Base-by-base conservation (phyloP, 2,888 invertebrate genomes). In the Beris morrisii region DNA sequence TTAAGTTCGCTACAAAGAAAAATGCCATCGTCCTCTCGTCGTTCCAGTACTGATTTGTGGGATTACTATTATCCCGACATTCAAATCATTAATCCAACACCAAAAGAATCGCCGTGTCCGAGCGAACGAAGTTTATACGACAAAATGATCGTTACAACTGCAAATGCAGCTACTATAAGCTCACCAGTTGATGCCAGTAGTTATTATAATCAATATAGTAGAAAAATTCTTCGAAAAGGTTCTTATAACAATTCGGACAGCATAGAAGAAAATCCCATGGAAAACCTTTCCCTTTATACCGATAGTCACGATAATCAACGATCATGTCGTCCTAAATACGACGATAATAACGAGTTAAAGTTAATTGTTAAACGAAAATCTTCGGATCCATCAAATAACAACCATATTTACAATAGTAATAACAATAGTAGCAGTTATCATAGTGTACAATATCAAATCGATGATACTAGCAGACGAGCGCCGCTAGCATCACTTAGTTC, bases 401-500 rank as follows among this genome's bases (percentile, higher is more conserved):
- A 66, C 63, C 65, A 52, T 52, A 65, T 57, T 52, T 53, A 59
- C 45, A 54, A 65, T 63, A 66, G 65, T 64, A 68, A 67, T 50
- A 67, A 64, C 58, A 58, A 55, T 66, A 64, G 46, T 55, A 58
- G 59, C 52, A 68, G 48, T 65, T 58, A 57, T 54, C 56, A 64
- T 67, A 67, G 54, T 57, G 50, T 61, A 64, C 65, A 65, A 48
- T 63, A 67, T 61, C 46, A 43, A 50, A 61, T 50, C 50, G 55
- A 46, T 44, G 64, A 66, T 9, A 50, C 55, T 44, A 56, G 54
- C 55, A 67, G 56, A 45, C 82, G 90, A 70, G 92, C 92, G 30
- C 92, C 92, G 13, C 83, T 92, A 69, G 92, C 92, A 66, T 92
- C 92, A 56, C 87, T 90, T 77, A 91, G 90, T 75, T 92, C 91